A percentile compares a stretch with the other conserved stretches of the same genome.
Conservation (phyloP, 2,888 invertebrate species). For the Polyommatus icarus region DNA sequence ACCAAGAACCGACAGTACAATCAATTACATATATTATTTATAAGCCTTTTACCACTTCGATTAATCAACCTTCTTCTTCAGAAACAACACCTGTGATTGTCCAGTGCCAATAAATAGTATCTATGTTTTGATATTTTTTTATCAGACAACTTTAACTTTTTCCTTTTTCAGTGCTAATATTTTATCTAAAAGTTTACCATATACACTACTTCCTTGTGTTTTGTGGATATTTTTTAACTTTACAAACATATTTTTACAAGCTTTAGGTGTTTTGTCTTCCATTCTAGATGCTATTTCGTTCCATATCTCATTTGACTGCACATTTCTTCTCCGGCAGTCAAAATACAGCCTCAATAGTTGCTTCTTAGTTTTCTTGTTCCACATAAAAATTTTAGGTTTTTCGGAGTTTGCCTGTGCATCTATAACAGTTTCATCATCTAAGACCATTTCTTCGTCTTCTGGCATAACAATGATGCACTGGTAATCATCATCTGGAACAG, state of each 20-base stretch:
- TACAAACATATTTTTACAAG: slow-evolving; percentile 61
- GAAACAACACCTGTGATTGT: no score
- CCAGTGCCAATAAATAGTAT: no score
- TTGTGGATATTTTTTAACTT: slow-evolving; percentile 57
- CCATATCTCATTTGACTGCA: slow-evolving; percentile 62
- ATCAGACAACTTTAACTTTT: slow-evolving; percentile 43
- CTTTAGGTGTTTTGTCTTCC: slow-evolving; percentile 50
- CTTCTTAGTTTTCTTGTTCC: slow-evolving; percentile 62
- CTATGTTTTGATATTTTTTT: neutral
- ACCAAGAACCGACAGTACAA: no score
- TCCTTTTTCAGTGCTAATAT: slow-evolving; percentile 58
- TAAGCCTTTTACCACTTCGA: no score
- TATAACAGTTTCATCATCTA: slow-evolving; percentile 42
- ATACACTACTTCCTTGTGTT: slow-evolving; percentile 44
- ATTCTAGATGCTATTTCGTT: slow-evolving; percentile 57
- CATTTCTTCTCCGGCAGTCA: slow-evolving; percentile 59
- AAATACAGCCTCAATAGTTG: slow-evolving; percentile 56
- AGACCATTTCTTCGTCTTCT: slow-evolving; percentile 59
- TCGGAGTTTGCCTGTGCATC: slow-evolving; percentile 34
- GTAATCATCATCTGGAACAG: slow-evolving; percentile 65
- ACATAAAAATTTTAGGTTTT: slow-evolving; percentile 47
- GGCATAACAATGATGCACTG: slow-evolving; percentile 72
- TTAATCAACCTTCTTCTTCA: no score
- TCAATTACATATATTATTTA: no score
- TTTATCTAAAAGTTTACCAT: slow-evolving; percentile 55